Conservation (phyloP, 2,797 vertebrate species). For the Distichodus sexfasciatus region DNA sequence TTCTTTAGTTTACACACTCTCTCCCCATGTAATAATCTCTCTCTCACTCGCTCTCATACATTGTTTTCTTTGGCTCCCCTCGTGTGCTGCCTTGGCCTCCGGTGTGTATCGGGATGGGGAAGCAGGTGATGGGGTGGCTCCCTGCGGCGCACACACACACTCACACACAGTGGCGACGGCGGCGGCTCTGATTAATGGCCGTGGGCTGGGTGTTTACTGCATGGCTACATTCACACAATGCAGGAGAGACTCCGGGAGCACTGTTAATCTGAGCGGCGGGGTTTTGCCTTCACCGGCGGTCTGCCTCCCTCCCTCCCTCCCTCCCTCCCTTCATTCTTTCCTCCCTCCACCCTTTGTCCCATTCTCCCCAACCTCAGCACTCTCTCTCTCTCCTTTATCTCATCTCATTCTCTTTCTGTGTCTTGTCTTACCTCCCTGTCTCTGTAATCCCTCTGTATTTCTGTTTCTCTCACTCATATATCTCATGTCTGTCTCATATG, state of each 20-base stretch:
- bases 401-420: background rate
- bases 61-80: background rate
- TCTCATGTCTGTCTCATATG: conserved; percentile 1
- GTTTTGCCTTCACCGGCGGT: no score
- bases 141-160: conserved; percentile 21
- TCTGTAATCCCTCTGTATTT: conserved; percentile 29
- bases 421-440: conserved; percentile 11
- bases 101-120: conserved; percentile 17
- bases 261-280: conserved; percentile 44
- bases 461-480: conserved; percentile 9
- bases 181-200: conserved; percentile 46
- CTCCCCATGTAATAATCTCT: background rate
- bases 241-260: conserved; percentile 32
- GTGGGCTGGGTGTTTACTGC: conserved; percentile 48
- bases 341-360: conserved; percentile 18
- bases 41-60: background rate
- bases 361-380: conserved; percentile 23
- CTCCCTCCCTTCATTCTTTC: background rate
- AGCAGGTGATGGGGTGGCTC: conserved; percentile 34
- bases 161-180: no score
- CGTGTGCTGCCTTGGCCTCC: background rate
- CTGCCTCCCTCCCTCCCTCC: conserved; percentile 22
- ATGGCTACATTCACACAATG: conserved; percentile 53
- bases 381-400: no score
- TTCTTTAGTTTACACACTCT: background rate